phyloP scores from a whole-genome alignment of 2,113 vertebrate genomes.

The Rhombomys opimus region DNA sequence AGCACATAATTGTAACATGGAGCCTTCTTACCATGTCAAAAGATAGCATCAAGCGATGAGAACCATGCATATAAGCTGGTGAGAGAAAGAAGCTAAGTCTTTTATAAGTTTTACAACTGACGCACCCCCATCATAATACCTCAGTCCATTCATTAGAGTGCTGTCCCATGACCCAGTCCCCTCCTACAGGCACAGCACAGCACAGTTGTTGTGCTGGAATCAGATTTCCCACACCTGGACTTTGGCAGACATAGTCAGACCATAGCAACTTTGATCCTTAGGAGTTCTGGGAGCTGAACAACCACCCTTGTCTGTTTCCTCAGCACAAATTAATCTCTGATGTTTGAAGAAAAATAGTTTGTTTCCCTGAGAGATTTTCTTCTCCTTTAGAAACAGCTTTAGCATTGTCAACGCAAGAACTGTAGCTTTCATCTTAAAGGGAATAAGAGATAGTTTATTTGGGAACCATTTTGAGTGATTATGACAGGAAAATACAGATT shows the following conservation, averaged over 20 bases:
- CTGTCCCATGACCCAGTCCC: no score
- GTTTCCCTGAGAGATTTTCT: conserved; percentile 6
- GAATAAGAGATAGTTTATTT: not conserved
- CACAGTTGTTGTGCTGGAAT: not conserved
- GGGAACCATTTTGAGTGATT: not conserved
- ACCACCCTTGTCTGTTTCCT: not conserved
- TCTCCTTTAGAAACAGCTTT: not conserved
- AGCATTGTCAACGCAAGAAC: not conserved
- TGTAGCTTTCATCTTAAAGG: not conserved
- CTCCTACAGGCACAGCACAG: not conserved
- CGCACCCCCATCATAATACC: not conserved
- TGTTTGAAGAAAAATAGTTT: conserved; percentile 23
- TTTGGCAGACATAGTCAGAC: not conserved
- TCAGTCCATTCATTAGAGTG: not conserved
- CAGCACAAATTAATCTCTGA: not conserved
- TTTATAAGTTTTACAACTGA: not conserved
- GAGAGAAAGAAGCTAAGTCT: not conserved
- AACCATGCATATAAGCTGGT: not conserved
- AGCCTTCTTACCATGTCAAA: not conserved
- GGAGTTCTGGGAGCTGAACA: not conserved
- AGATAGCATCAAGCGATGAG: not conserved
- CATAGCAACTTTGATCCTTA: not conserved
- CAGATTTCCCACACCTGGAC: not conserved
- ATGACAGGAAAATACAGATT: not conserved
- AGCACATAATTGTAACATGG: not conserved